A percentile compares a stretch with the other conserved stretches of the same genome.
Evolutionary conservation across 1,140 invertebrate genomes (phyloP).

Genomic region (Cylas formicarius): DNA sequence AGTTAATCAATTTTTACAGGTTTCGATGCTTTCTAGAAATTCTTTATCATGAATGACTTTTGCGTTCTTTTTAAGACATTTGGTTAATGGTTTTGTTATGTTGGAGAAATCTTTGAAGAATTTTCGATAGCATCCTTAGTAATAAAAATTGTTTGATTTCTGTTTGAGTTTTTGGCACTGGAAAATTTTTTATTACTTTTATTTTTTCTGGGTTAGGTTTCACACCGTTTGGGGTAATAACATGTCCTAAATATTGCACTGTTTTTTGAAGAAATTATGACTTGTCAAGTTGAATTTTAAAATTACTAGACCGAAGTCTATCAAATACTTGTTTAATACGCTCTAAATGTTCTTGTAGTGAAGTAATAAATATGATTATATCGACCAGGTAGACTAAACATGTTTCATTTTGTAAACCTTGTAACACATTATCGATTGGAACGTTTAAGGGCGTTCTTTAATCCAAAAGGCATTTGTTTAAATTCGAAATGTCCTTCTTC

Average conservation of each 20-base stretch:
- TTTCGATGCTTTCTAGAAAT: too few relatives aligned
- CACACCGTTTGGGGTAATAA: slow-evolving; percentile 41
- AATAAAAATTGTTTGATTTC: slow-evolving; percentile 36
- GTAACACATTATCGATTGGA: slow-evolving; percentile 43
- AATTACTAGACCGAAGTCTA: slow-evolving; percentile 29
- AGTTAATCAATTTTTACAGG: too few relatives aligned
- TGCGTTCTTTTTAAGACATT: too few relatives aligned
- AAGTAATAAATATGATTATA: slow-evolving; percentile 22
- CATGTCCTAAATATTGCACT: slow-evolving; percentile 39
- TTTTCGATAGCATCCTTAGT: slow-evolving; percentile 25
- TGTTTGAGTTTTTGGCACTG: slow-evolving; percentile 22
- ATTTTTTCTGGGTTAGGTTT: slow-evolving; percentile 39
- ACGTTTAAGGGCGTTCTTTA: slow-evolving; percentile 38
- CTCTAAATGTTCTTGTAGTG: slow-evolving; percentile 22
- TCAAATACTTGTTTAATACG: slow-evolving; percentile 33
- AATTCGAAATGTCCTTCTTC: slow-evolving; percentile 40
- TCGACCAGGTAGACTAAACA: slow-evolving; percentile 36
- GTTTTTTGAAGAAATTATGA: slow-evolving; percentile 40
- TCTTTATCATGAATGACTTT: too few relatives aligned
- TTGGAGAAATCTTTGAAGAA: too few relatives aligned
- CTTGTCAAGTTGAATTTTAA: slow-evolving; percentile 43
- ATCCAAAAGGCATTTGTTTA: slow-evolving; percentile 36
- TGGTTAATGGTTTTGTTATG: too few relatives aligned
- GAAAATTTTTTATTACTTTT: slow-evolving; percentile 33
- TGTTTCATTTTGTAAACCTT: slow-evolving; percentile 28